Evolutionary conservation across 2,888 invertebrate genomes (phyloP).

Genomic region (Athrips mouffetella): DNA sequence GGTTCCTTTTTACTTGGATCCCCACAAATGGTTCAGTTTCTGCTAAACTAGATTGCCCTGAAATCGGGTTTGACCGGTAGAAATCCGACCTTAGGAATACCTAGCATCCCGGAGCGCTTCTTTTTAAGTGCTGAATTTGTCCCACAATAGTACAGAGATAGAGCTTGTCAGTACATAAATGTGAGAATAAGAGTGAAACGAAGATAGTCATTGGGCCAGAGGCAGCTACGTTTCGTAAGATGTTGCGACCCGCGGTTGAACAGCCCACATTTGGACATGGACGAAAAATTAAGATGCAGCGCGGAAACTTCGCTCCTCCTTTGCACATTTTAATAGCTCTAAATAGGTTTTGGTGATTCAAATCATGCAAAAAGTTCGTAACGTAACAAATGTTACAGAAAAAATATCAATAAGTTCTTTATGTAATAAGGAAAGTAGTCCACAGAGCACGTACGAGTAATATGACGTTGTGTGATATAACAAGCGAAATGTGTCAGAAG

Average conservation of each 20-base stretch:
- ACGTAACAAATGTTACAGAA: neutral
- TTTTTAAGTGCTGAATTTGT: no score
- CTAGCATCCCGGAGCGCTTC: no score
- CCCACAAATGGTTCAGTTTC: no score
- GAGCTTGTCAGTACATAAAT: no score
- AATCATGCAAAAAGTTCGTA: conserved; percentile 17
- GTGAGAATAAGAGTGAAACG: no score
- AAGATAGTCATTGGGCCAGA: no score
- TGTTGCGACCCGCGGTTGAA: neutral
- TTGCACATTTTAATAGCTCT: conserved; percentile 2
- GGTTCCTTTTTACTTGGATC: no score
- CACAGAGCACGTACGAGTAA: conserved; percentile 31
- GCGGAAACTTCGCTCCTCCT: neutral
- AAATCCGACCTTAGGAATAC: no score
- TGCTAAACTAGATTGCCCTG: no score
- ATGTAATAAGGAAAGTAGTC: conserved; percentile 41
- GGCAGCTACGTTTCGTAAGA: no score
- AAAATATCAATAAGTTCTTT: conserved; percentile 26
- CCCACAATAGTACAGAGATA: no score
- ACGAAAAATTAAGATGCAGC: conserved; percentile 2
- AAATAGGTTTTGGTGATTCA: conserved; percentile 14
- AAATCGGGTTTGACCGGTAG: no score
- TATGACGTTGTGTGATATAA: conserved; percentile 22
- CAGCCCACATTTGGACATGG: neutral
- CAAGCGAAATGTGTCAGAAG: neutral